A percentile compares a stretch with the other conserved stretches of the same genome.
phyloP scores from a whole-genome alignment of 2,797 vertebrate species.

The Pteronotus mesoamericanus region DNA sequence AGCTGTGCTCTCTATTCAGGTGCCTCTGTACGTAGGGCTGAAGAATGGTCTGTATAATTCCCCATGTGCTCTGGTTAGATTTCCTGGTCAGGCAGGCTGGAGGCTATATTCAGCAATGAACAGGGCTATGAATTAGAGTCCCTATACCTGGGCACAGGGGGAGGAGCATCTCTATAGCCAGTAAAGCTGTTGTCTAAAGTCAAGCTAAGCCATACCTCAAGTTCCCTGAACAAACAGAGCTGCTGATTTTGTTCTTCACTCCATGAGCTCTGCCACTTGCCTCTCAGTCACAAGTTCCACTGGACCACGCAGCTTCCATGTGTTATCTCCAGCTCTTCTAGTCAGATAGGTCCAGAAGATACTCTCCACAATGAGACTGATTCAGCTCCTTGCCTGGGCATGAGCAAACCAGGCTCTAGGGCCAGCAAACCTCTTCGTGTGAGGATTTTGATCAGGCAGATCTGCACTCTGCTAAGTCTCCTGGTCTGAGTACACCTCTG shows the following conservation, averaged over 20 bases:
- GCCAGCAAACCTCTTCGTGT: neutral
- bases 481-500: neutral
- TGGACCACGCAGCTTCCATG: neutral
- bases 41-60: too few relatives aligned
- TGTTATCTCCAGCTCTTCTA: neutral
- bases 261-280: neutral
- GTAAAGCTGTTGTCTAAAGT: neutral
- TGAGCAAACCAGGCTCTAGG: neutral
- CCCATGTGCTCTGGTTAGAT: too few relatives aligned
- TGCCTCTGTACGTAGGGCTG: too few relatives aligned
- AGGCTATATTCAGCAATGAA: too few relatives aligned
- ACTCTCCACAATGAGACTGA: neutral
- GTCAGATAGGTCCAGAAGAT: neutral
- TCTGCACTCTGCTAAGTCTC: neutral
- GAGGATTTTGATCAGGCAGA: neutral
- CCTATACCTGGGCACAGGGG: too few relatives aligned
- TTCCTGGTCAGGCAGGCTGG: too few relatives aligned
- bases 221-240: neutral
- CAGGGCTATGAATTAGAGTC: too few relatives aligned
- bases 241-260: neutral
- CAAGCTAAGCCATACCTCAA: neutral
- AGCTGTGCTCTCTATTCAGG: too few relatives aligned
- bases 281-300: neutral
- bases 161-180: neutral
- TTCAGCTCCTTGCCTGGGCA: neutral